phyloP scores from a whole-genome alignment of 2,113 vertebrate genomes.

The Amphilophus citrinellus region DNA sequence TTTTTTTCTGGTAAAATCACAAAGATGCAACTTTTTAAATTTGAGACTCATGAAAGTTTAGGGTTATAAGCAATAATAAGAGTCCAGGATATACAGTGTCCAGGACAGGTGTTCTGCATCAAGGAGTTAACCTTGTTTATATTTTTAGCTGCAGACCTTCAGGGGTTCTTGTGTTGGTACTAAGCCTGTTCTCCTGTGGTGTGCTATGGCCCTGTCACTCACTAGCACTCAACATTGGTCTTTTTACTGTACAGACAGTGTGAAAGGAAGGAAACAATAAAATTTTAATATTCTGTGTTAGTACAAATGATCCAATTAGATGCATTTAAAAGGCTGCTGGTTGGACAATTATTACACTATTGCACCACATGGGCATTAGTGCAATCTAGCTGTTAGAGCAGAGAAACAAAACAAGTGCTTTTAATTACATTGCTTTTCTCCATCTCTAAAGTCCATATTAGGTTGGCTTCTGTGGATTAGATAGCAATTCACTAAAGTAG shows the following conservation, averaged over 20 bases:
- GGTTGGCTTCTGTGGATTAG: slow-evolving; percentile 33
- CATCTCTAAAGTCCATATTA: slow-evolving; percentile 25
- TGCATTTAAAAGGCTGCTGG: slow-evolving; percentile 15
- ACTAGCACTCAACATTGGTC: slow-evolving; percentile 17
- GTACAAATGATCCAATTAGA: slow-evolving; percentile 57
- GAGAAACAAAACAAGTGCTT: slow-evolving; percentile 15
- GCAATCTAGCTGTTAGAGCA: slow-evolving; percentile 41
- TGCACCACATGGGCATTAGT: slow-evolving; percentile 40
- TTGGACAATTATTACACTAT: slow-evolving; percentile 17
- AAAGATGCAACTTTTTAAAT: slow-evolving; percentile 7
- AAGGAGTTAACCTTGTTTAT: slow-evolving; percentile 76
- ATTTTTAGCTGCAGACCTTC: slow-evolving; percentile 77
- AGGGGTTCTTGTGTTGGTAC: slow-evolving; percentile 67
- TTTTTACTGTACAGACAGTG: not conserved
- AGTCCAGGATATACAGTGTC: slow-evolving; percentile 52
- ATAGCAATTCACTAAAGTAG: slow-evolving; percentile 36
- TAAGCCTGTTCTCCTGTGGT: slow-evolving; percentile 61
- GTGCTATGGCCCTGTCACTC: slow-evolving; percentile 54
- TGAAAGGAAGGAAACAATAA: not conserved
- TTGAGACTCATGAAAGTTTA: not conserved
- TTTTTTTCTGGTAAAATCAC: slow-evolving; percentile 5
- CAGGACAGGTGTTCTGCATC: slow-evolving; percentile 71
- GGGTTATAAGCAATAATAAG: slow-evolving; percentile 5
- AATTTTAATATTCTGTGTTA: slow-evolving; percentile 34
- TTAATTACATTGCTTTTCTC: slow-evolving; percentile 43